Percentiles rank a stretch among this genome's conserved stretches.
These are phyloP conservation scores for Xiphydria camelus DNA, from an alignment of 2,888 invertebrate species.

Conservation along the genomic window DNA sequence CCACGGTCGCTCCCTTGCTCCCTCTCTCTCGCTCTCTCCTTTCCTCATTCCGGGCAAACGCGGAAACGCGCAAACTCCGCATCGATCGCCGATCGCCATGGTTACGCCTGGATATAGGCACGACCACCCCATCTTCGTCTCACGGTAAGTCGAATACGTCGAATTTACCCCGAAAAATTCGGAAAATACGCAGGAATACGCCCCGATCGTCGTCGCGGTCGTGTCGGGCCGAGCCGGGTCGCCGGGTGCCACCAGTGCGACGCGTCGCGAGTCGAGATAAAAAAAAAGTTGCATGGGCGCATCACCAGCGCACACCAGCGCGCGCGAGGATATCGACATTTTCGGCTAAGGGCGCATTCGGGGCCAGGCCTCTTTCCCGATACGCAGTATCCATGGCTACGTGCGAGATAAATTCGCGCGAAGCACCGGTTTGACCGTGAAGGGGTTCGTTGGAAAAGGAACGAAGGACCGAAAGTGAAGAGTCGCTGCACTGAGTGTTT, in stretches of 20 bases:
- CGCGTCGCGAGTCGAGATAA: conserved; percentile 6
- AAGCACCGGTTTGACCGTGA: conserved; percentile 28
- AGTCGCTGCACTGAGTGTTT: not conserved
- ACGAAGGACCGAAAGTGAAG: not conserved
- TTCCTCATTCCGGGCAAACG: conserved; percentile 5
- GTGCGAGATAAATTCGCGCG: conserved; percentile 40
- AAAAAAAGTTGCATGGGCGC: conserved; percentile 35
- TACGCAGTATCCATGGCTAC: conserved; percentile 46
- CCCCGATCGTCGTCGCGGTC: conserved; percentile 5
- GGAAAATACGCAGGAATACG: not conserved
- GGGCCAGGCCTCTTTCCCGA: conserved; percentile 36
- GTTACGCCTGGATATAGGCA: conserved; percentile 42
- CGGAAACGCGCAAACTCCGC: conserved; percentile 42
- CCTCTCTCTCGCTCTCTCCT: not conserved
- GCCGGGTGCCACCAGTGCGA: not conserved
- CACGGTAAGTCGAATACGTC: conserved; percentile 24
- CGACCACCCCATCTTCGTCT: conserved; percentile 25
- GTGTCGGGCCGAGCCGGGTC: conserved; percentile 4
- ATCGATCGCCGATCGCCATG: conserved; percentile 54
- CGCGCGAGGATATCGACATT: conserved; percentile 55
- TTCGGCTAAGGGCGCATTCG: conserved; percentile 52
- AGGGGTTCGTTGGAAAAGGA: no score
- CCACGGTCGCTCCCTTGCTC: no score
- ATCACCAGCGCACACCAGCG: conserved; percentile 45
- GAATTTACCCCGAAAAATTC: conserved; percentile 10